Conservation (phyloP, 2,888 invertebrate genomes). For the Scelioninae gen. 1 region DNA sequence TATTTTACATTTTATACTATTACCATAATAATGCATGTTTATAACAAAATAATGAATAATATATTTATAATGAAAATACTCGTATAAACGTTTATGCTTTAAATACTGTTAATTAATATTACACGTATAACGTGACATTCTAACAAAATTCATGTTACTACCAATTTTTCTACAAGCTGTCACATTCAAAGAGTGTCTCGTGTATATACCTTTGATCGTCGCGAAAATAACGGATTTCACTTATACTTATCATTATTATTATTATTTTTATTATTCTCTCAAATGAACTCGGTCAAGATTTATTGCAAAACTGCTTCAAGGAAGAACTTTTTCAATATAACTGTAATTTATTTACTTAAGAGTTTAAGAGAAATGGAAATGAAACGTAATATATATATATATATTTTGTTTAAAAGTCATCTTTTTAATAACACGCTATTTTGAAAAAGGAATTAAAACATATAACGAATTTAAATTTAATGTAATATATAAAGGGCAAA, state of each 20-base stretch:
- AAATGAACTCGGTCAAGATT: conserved; percentile 39
- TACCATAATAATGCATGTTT: not conserved
- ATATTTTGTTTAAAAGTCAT: no score
- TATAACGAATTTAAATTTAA: not conserved
- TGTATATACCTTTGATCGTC: conserved; percentile 14
- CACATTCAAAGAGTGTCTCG: conserved; percentile 16
- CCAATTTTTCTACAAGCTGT: conserved; percentile 16
- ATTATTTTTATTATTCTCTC: conserved; percentile 35
- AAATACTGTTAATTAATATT: conserved; percentile 12
- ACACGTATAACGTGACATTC: not conserved
- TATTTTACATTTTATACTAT: not conserved
- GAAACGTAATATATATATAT: no score
- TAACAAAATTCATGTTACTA: conserved; percentile 20
- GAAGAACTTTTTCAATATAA: conserved; percentile 14
- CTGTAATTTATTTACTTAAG: no score
- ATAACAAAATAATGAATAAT: not conserved
- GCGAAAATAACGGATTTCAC: conserved; percentile 24
- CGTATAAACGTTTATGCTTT: not conserved
- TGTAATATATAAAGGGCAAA: conserved; percentile 19
- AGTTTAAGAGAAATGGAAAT: no score
- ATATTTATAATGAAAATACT: no score
- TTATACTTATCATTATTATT: no score
- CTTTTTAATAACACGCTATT: no score
- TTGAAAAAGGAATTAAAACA: not conserved
- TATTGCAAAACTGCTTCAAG: conserved; percentile 21